Percentiles rank a stretch among this genome's conserved stretches.
Evolutionary conservation across 2,797 vertebrate genomes (phyloP).

Genomic region (Urophycis tenuis): DNA sequence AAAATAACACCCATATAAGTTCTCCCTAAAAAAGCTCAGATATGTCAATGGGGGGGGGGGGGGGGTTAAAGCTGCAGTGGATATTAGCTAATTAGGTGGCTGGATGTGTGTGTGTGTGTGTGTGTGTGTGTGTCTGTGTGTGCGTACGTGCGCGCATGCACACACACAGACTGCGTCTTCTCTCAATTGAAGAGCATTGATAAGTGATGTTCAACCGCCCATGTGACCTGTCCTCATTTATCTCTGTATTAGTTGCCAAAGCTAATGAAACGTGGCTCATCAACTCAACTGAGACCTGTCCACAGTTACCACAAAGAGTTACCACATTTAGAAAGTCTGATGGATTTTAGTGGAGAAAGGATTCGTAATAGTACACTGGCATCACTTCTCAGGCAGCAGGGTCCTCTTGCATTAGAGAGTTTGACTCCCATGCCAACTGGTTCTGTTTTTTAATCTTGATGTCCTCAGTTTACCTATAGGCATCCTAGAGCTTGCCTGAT

Average conservation of each 20-base stretch:
- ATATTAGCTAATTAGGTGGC: conserved; percentile 65
- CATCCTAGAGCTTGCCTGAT: not conserved
- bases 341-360: not conserved
- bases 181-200: conserved; percentile 23
- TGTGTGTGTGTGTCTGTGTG: conserved; percentile 58
- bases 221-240: conserved; percentile 48
- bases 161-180: conserved; percentile 51
- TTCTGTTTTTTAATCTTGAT: not conserved
- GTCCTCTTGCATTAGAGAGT: not conserved
- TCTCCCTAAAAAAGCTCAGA: conserved; percentile 40
- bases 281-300: not conserved
- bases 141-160: conserved; percentile 46
- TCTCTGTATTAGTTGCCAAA: conserved; percentile 46
- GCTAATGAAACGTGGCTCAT: conserved; percentile 17
- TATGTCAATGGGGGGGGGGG: conserved; percentile 44
- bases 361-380: not conserved
- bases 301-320: not conserved
- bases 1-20: conserved; percentile 54
- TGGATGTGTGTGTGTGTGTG: conserved; percentile 57
- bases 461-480: not conserved
- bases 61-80: conserved; percentile 56
- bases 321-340: not conserved
- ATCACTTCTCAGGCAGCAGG: not conserved
- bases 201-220: conserved; percentile 37
- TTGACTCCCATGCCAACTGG: not conserved